These are phyloP conservation scores for Rhodeus uyekii DNA, from an alignment of 2,797 vertebrate species.

Conservation along the genomic window DNA sequence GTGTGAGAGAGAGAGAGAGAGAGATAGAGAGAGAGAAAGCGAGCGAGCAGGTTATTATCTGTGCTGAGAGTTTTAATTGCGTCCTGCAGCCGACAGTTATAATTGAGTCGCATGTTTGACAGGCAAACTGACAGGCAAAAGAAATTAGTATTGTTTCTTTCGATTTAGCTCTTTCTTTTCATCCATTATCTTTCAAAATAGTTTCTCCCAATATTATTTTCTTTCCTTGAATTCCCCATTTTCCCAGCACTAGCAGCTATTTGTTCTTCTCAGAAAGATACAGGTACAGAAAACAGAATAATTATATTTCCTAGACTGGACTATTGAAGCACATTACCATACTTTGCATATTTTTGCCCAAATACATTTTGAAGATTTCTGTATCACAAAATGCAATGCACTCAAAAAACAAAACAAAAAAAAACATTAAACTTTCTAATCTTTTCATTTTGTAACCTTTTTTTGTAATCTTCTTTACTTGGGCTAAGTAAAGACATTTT, in stretches of 20 bases:
- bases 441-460: not conserved
- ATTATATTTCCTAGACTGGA: not conserved
- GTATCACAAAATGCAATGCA: not conserved
- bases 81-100: slow-evolving; percentile 24
- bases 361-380: not conserved
- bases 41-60: not conserved
- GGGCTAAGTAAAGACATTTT: not conserved
- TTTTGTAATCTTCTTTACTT: no score
- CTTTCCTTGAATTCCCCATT: not conserved
- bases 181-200: not conserved
- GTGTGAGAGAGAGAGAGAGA: not conserved
- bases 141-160: slow-evolving; percentile 27
- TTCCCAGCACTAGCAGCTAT: not conserved
- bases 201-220: not conserved
- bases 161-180: not conserved
- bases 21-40: no score
- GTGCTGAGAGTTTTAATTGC: slow-evolving; percentile 25
- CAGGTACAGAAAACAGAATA: no score
- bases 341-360: not conserved
- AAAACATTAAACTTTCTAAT: no score
- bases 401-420: no score
- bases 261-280: no score
- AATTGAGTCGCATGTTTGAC: slow-evolving; percentile 37
- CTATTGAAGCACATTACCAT: not conserved
- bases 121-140: slow-evolving; percentile 31